Conservation (phyloP, 1,140 invertebrate species). For the Magallana ariakensis region DNA sequence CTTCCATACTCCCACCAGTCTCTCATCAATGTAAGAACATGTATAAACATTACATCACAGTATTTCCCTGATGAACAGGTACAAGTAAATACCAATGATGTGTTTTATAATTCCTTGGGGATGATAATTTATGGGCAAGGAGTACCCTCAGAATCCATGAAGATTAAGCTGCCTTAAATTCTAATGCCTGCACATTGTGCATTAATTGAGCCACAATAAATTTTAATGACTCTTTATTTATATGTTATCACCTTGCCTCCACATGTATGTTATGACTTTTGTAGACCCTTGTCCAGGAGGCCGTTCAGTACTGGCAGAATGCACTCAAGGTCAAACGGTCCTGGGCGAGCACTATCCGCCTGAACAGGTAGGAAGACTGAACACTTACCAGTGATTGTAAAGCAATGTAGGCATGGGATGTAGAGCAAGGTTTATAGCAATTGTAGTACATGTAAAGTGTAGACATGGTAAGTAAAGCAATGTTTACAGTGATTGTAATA, state of each 20-base stretch:
- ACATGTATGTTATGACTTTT: constrained; percentile 81
- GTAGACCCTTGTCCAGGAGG: constrained; percentile 82
- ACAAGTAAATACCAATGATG: too few relatives aligned
- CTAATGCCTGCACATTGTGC: too few relatives aligned
- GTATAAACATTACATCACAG: not conserved
- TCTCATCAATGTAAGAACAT: constrained; percentile 88
- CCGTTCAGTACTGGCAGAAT: constrained; percentile 95
- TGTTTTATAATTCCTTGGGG: too few relatives aligned
- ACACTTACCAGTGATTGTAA: too few relatives aligned
- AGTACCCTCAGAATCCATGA: too few relatives aligned
- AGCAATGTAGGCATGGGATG: too few relatives aligned
- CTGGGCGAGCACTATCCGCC: constrained; percentile 88
- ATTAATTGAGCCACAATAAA: not conserved
- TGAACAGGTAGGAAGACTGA: constrained; percentile 34
- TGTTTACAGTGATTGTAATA: too few relatives aligned
- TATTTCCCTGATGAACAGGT: not conserved
- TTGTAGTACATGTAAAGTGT: too few relatives aligned
- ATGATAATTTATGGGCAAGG: too few relatives aligned
- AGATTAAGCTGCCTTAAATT: too few relatives aligned
- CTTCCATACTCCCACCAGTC: constrained; percentile 89
- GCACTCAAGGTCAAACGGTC: constrained; percentile 93
- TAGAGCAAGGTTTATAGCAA: too few relatives aligned
- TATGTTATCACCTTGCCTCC: constrained; percentile 43
- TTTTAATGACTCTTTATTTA: not conserved
- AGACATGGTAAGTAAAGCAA: too few relatives aligned